Evolutionary conservation across 2,113 vertebrate species (phyloP), one percentile per base, ranked within the genome.

Genomic region (Cynopterus brachyotis): DNA sequence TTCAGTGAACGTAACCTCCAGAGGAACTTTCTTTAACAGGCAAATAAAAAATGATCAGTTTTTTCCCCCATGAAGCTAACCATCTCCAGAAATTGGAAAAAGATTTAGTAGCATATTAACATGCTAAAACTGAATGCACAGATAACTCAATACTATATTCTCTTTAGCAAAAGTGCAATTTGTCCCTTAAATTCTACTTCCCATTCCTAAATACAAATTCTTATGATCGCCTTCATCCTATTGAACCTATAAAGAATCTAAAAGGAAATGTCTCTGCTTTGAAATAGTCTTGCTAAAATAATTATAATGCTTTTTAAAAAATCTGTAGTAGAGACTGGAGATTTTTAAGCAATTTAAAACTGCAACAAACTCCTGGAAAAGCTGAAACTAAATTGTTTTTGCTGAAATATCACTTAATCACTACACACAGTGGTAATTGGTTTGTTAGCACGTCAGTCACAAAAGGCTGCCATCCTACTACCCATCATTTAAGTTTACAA

Each of bases 1-100:
- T n/a, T 93, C 45, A 70, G 78, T 69, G 37, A 70, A 40, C 45
- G 9, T n/a, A 76, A 94, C 9, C 26, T 59, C 53, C 76, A 50
- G 40, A 66, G 72, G 47, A 50, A 9, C 12, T 91, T 91, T 89
- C 76, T 91, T 76, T 40, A 73, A 96, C 69, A 91, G 72, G 42
- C 42, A 88, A 93, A 69, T 90, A 89, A 93, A 93, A 97, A 96
- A 50, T 64, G 62, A 84, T 72, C 13, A 73, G 32, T 20, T 88
- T 35, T 45, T 72, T 94, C 69, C 72, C 40, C 72, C 47, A 93
- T 73, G 37, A 91, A 84, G 22, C 13, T 62, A 90, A 90, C 40
- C 62, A 79, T 91, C 82, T 95, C 69, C 76, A 90, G 64, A 90
- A 90, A 88, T 3, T 62, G 30, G 59, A 82, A 91, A 92, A 60